Percentiles rank a stretch among this genome's conserved stretches.
phyloP scores from a whole-genome alignment of 2,113 vertebrate genomes.

The Daubentonia madagascariensis region DNA sequence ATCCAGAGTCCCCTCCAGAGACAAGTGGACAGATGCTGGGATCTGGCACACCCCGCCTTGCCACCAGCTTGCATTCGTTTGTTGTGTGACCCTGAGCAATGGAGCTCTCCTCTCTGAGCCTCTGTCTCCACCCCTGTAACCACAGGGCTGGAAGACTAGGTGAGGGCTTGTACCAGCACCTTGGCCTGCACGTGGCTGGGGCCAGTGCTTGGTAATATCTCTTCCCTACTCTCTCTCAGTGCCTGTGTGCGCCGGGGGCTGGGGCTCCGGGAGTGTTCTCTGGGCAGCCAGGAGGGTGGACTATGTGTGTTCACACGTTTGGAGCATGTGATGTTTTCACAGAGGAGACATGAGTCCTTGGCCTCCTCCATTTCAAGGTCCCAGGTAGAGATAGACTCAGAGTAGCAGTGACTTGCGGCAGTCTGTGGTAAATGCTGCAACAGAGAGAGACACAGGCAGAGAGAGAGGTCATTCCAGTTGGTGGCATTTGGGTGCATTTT shows the following conservation, averaged over 20 bases:
- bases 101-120: neutral
- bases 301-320: neutral
- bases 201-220: fast-evolving
- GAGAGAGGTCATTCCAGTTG: neutral
- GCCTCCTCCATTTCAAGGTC: neutral
- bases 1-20: neutral
- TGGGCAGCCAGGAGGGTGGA: neutral
- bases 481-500: fast-evolving
- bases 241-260: fast-evolving
- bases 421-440: fast-evolving
- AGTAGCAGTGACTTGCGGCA: neutral
- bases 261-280: neutral
- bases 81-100: neutral
- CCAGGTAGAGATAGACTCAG: neutral
- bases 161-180: neutral
- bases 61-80: neutral
- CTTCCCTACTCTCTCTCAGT: neutral
- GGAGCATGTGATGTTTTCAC: neutral
- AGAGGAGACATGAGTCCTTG: neutral
- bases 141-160: neutral
- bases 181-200: neutral
- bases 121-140: neutral
- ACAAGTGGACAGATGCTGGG: neutral
- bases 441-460: neutral
- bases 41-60: fast-evolving